phyloP scores from a whole-genome alignment of 2,888 invertebrate genomes.

The Zhuqinia jingwanae region DNA sequence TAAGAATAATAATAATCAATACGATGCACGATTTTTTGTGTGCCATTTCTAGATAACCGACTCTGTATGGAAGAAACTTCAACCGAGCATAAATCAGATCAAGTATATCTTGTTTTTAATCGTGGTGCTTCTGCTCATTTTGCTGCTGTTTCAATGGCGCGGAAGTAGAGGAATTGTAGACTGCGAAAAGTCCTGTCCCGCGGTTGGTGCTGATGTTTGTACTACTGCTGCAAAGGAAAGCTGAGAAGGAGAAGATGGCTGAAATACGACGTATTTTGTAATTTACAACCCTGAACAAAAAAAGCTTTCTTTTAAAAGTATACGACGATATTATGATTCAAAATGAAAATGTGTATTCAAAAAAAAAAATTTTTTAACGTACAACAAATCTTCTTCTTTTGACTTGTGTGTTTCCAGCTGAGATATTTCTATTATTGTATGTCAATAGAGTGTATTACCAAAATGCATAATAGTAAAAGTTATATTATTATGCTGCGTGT shows the following conservation, averaged over 20 bases:
- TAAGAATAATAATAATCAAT: not conserved
- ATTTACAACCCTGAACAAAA: not conserved
- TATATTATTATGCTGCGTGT: too few relatives aligned
- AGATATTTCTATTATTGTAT: too few relatives aligned
- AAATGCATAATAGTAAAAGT: too few relatives aligned
- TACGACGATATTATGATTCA: constrained; percentile 15
- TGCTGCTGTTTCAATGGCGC: constrained; percentile 29
- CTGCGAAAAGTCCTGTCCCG: constrained; percentile 33
- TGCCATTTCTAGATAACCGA: constrained; percentile 68
- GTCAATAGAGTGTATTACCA: too few relatives aligned
- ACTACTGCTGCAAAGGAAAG: not conserved
- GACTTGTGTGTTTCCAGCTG: too few relatives aligned
- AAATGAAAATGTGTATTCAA: not conserved
- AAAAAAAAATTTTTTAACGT: not conserved
- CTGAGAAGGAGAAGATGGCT: not conserved
- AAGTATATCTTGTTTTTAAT: constrained; percentile 39
- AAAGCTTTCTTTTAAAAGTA: constrained; percentile 19
- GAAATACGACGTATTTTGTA: not conserved
- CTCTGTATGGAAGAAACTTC: constrained; percentile 67
- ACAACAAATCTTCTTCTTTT: constrained; percentile 8
- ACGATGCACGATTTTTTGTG: constrained; percentile 12
- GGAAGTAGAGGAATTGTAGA: not conserved
- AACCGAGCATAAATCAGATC: constrained; percentile 59
- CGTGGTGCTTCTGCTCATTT: constrained; percentile 5
- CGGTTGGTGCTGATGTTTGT: not conserved